These are phyloP conservation scores for Scalopus aquaticus DNA, from an alignment of 2,113 vertebrate species.

Conservation along the genomic window DNA sequence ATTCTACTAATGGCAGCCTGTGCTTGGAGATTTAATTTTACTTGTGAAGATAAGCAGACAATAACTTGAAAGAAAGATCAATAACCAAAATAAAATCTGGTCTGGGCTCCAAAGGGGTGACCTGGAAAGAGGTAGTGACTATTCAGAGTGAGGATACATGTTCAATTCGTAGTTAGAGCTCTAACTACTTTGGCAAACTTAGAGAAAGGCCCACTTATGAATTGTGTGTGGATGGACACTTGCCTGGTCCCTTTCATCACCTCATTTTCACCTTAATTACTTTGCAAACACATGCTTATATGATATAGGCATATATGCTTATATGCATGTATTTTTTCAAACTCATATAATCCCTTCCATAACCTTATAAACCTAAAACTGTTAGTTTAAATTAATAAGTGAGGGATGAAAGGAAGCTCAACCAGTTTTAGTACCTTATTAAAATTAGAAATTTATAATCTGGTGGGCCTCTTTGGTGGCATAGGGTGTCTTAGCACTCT, in stretches of 20 bases:
- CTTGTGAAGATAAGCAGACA: background rate
- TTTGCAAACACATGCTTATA: background rate
- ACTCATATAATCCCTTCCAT: background rate
- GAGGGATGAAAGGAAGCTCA: background rate
- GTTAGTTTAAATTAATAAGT: background rate
- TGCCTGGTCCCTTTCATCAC: background rate
- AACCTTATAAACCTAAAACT: background rate
- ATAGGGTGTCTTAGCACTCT: too few relatives aligned
- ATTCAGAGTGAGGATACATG: background rate
- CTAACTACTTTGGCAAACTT: background rate
- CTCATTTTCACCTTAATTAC: background rate
- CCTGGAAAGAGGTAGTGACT: background rate
- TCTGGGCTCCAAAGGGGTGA: background rate
- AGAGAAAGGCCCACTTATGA: background rate
- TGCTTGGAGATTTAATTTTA: background rate
- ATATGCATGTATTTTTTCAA: background rate
- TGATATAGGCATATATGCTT: background rate
- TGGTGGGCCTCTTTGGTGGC: too few relatives aligned
- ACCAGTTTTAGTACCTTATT: background rate
- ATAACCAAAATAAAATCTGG: background rate
- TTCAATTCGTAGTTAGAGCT: background rate
- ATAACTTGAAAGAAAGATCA: background rate
- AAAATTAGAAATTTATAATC: too few relatives aligned
- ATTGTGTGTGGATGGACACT: background rate
- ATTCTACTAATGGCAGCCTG: background rate